phyloP scores from a whole-genome alignment of 1,140 invertebrate genomes.

The Parasteatoda tepidariorum region DNA sequence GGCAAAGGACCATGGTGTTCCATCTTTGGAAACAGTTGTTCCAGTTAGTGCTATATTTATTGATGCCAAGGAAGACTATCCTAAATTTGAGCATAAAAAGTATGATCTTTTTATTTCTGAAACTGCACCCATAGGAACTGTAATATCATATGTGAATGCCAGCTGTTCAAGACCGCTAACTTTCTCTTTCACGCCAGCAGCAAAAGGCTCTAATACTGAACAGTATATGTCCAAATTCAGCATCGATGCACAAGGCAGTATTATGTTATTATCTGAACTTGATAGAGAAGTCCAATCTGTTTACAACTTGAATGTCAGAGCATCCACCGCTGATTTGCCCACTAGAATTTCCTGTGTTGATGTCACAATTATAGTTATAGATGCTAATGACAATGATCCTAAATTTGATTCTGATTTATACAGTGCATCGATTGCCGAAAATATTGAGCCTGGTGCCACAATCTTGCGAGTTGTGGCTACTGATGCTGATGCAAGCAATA shows the following conservation, averaged over 20 bases:
- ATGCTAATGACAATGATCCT: slow-evolving; percentile 92
- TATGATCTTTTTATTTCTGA: slow-evolving; percentile 85
- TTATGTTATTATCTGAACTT: slow-evolving; percentile 78
- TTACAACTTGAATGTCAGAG: slow-evolving; percentile 82
- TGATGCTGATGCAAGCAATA: slow-evolving; percentile 72
- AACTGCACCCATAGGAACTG: slow-evolving; percentile 75
- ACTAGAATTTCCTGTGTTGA: slow-evolving; percentile 79
- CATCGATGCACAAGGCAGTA: slow-evolving; percentile 79
- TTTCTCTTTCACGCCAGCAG: slow-evolving; percentile 58
- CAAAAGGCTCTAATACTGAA: slow-evolving; percentile 61
- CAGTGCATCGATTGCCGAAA: slow-evolving; percentile 81
- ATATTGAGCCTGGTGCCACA: slow-evolving; percentile 80
- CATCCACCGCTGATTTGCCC: slow-evolving; percentile 77
- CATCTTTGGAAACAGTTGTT: slow-evolving; percentile 79
- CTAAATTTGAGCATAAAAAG: slow-evolving; percentile 78
- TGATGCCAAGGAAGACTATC: slow-evolving; percentile 76
- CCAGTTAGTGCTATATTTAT: slow-evolving; percentile 84
- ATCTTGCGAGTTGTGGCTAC: slow-evolving; percentile 84
- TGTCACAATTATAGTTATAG: slow-evolving; percentile 83
- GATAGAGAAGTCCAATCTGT: slow-evolving; percentile 81
- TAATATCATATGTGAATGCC: slow-evolving; percentile 67
- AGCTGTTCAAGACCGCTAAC: slow-evolving; percentile 62
- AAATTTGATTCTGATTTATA: slow-evolving; percentile 87
- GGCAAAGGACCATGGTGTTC: slow-evolving; percentile 81
- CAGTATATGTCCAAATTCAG: slow-evolving; percentile 73